Conservation (phyloP, 2,888 invertebrate genomes). For the Melieria omissa region DNA sequence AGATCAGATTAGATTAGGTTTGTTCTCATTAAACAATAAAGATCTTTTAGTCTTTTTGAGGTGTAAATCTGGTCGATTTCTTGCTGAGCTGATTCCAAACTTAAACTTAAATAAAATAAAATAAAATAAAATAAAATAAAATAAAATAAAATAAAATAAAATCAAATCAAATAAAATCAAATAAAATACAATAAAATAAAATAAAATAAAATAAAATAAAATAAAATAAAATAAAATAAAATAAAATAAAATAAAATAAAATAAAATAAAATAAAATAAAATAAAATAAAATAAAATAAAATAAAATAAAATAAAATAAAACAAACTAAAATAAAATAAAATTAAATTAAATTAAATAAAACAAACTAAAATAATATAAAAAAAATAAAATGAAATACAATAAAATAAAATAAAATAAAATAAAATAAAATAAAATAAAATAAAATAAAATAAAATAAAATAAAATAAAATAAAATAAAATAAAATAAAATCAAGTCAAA, state of each 20-base stretch:
- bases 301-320: neutral
- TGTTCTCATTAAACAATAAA: too few species aligned
- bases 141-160: neutral
- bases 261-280: neutral
- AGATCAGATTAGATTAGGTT: too few species aligned
- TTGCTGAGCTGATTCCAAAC: too few species aligned
- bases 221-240: neutral
- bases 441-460: neutral
- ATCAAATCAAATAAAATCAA: neutral
- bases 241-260: neutral
- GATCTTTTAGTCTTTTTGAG: too few species aligned
- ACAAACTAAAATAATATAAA: neutral
- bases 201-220: conserved; percentile 1
- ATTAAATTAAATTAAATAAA: neutral
- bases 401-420: neutral
- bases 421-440: neutral
- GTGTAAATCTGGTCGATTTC: too few species aligned
- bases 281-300: neutral
- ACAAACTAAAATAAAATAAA: too few species aligned
- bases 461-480: neutral
- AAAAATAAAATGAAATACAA: neutral
- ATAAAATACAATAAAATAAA: neutral
- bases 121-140: neutral
- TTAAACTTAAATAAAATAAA: neutral
- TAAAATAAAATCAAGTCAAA: neutral